Evolutionary conservation across 2,113 vertebrate species (phyloP), one percentile per base, ranked within the genome.

Genomic region (Tragelaphus strepsiceros): DNA sequence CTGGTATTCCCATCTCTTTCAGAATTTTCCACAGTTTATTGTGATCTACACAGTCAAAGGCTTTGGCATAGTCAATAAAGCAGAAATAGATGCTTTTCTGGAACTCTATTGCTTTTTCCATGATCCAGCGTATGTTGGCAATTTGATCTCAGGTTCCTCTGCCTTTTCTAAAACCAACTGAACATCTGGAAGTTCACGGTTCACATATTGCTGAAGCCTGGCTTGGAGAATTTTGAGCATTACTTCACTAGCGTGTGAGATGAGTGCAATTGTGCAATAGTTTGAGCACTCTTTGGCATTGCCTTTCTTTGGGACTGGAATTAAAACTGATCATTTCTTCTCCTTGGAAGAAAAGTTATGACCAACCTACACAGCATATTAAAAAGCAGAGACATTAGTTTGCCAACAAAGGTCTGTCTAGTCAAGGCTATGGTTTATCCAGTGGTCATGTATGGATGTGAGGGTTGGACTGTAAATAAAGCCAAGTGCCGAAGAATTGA

Each of bases 401-500:
- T 67, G 4, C 32, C 17, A 67, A 67, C n/a, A 35, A 67, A 35
- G 9, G 9, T 35, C 64, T 0, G 0, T 67, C n/a, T 67, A n/a
- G 64, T 35, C 32, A 35, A 67, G 64, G 32, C 8, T 67, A 5
- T 35, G 64, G 64, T 21, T 67, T 5, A 11, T 21, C n/a, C 64
- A 35, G 17, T 21, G 0, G 4, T 67, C 17, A 2, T 67, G 32
- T 67, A 35, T 71, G 64, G 64, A 71, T 71, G n/a, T 71, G 32
- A 67, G 1, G 21, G 7, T 67, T 35, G 32, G 17, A 17, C 32
- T 67, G 11, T 67, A 10, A 67, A 10, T 32, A 35, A 67, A 35
- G 16, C 32, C 5, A 16, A n/a, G 32, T 0, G 1, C 16, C 2
- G 1, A n/a, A n/a, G 32, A 67, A 67, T n/a, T 67, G 0, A n/a